phyloP scores from a whole-genome alignment of 2,113 vertebrate genomes.

The Acanthochromis polyacanthus region DNA sequence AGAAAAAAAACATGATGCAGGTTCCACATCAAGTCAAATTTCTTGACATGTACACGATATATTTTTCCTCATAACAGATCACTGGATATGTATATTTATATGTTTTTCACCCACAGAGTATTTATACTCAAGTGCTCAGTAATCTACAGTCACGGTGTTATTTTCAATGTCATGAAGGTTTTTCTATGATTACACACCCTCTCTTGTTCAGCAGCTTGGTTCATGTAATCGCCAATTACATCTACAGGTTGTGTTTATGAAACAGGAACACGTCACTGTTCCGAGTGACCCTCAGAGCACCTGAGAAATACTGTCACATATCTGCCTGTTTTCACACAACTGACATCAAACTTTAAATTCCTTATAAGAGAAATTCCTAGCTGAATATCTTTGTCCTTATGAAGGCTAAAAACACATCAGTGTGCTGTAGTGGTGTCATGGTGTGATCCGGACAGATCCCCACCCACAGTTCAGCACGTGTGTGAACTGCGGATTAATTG shows the following conservation, averaged over 20 bases:
- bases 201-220: conserved; percentile 33
- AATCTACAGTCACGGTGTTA: background rate
- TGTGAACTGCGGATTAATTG: no score
- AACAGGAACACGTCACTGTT: conserved; percentile 33
- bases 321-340: background rate
- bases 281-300: background rate
- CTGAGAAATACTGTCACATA: background rate
- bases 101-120: background rate
- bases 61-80: background rate
- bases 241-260: conserved; percentile 47
- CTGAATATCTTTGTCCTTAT: background rate
- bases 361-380: no score
- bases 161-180: conserved; percentile 12
- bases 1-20: background rate
- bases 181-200: conserved; percentile 27
- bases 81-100: background rate
- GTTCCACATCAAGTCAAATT: background rate
- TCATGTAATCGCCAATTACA: conserved; percentile 31
- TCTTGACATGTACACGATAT: no score
- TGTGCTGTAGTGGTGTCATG: no score
- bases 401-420: no score
- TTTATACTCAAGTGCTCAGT: background rate
- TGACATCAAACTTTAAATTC: background rate
- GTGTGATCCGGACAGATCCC: no score
- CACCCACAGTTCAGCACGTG: no score